These are phyloP conservation scores for Semnornis frantzii DNA, from an alignment of 2,113 vertebrate species.

Conservation along the genomic window DNA sequence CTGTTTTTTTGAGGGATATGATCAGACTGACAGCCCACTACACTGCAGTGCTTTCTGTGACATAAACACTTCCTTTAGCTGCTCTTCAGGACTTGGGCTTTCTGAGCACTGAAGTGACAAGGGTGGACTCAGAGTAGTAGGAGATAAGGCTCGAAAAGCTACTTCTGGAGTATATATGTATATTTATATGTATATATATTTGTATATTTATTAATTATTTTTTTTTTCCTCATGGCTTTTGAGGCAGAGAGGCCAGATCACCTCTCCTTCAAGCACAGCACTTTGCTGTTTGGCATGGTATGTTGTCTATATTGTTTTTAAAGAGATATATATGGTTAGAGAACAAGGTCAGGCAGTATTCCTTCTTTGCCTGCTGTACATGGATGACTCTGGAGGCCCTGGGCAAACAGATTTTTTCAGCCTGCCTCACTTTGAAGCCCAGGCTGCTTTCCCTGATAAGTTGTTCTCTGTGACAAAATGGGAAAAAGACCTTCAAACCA, in stretches of 20 bases:
- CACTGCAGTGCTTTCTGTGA: not conserved
- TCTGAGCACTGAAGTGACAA: not conserved
- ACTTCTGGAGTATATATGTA: not conserved
- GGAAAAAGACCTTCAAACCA: not conserved
- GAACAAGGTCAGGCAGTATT: not conserved
- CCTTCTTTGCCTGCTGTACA: not conserved
- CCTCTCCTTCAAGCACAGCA: not conserved
- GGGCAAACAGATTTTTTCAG: not conserved
- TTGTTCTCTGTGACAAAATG: not conserved
- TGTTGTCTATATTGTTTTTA: not conserved
- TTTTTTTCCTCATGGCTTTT: not conserved
- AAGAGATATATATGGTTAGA: not conserved
- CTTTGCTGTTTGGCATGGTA: not conserved
- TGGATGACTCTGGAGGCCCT: not conserved
- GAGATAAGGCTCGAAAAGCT: not conserved
- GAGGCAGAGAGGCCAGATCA: not conserved
- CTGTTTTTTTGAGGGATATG: not conserved
- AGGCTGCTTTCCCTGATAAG: not conserved
- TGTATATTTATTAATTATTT: not conserved
- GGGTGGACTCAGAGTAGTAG: not conserved
- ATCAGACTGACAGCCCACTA: not conserved
- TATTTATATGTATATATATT: no score
- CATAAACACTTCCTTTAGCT: not conserved
- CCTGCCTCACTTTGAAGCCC: not conserved
- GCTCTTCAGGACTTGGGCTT: not conserved